Evolutionary conservation across 2,113 vertebrate species (phyloP), one percentile per base, ranked within the genome.

Genomic region (Cromileptes altivelis): DNA sequence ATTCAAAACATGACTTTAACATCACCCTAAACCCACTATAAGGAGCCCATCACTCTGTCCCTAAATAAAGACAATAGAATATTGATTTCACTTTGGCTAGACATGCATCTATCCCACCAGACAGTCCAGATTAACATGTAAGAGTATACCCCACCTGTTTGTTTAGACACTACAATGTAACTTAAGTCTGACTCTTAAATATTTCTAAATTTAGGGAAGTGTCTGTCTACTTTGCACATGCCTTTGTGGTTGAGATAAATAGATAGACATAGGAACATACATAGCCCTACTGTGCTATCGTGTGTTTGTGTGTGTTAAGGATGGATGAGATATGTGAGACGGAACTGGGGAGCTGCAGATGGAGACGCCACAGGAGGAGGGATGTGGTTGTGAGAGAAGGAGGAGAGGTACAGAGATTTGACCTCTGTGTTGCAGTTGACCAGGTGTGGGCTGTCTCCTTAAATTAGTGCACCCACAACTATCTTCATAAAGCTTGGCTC

Each of bases 391-490:
- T 69, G 72, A 80, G 68, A 70, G 56, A 55, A 49, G 56, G 63
- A 57, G 68, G 23, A 58, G 64, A 57, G 76, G 53, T 50, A 13
- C 68, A 37, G 65, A 62, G 72, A 42, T 71, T 45, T 92, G 86
- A 88, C 88, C 91, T 92, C 80, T 77, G 82, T 12, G 18, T 52
- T 78, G 80, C 70, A 79, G 42, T 71, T 49, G 58, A 68, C 79
- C 88, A 89, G 80, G 86, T 90, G 90, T 87, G 80, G 42, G 49
- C 90, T 79, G 89, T 85, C 82, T 85, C 64, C 64, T 81, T 70
- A 67, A 85, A 81, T 88, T 70, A 85, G 76, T 27, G 58, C 53
- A 15, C 62, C 61, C 30, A 14, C 49, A 78, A 40, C 65, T 55
- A 18, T 85, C 78, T 75, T 78, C 65, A 82, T 56, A 70, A 70